Evolutionary conservation across 2,797 vertebrate species (phyloP), one percentile per base, ranked within the genome.

Genomic region (Cephalopachus bancanus): DNA sequence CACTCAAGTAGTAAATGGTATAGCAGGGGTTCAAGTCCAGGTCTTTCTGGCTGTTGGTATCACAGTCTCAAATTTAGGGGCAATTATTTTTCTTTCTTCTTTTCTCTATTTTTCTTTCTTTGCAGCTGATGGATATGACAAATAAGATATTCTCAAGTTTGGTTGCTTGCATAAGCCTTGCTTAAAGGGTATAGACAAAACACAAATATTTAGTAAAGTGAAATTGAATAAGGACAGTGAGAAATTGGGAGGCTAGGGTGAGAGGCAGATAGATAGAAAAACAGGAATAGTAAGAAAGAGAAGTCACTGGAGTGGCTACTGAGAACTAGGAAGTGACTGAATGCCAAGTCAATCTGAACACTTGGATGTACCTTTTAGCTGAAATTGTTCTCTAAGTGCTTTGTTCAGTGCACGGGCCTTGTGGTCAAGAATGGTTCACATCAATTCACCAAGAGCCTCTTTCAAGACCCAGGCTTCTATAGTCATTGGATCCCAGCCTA

Each of bases 371-470:
- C 28, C 30, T 33, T 59, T 53, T 37, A 72, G 30, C 14, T 55
- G 33, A 55, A 53, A 28, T 62, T 10, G 0, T 26, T 93, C 11
- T 19, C 75, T 57, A 33, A 53, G 2, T 60, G 0, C 0, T 0
- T 75, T 4, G 4, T 64, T 88, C 65, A 11, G 0, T 2, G 55
- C 22, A 0, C 0, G 1, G 7, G 10, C 0, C 74, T 16, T 69
- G 44, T 3, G 0, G 83, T 95, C 55, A 37, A 28, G 83, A 37
- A 33, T 11, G 30, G 44, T 83, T 37, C 57, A 60, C 3, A 44
- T 16, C 71, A 74, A 67, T 11, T 79, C 24, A 0, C 12, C 49
- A 37, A 33, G 33, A 49, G 11, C n/a, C 86, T 55, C 5, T 55
- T 65, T 93, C 44, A 75, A 93, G n/a, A 16, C 37, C 0, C 20